Conservation (phyloP, 2,888 invertebrate genomes). For the Danaus chrysippus region DNA sequence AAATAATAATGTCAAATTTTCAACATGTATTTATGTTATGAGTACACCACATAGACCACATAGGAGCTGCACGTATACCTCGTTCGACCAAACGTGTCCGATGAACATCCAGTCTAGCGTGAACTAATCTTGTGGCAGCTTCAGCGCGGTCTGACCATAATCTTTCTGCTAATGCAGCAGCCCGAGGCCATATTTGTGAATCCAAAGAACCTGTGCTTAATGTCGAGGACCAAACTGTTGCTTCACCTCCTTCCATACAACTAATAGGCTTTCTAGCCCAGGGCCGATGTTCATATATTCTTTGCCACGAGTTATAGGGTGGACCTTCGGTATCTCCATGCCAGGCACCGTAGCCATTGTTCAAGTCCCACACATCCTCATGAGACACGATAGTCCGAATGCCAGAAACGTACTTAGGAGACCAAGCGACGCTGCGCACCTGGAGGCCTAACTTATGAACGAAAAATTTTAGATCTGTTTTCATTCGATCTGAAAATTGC, state of each 20-base stretch:
- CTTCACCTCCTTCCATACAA: conserved; percentile 85
- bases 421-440: conserved; percentile 84
- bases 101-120: conserved; percentile 82
- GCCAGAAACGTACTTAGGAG: conserved; percentile 74
- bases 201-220: conserved; percentile 84
- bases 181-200: conserved; percentile 88
- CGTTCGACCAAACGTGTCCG: conserved; percentile 79
- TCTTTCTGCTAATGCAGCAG: conserved; percentile 88
- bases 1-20: conserved; percentile 2
- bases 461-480: conserved; percentile 47
- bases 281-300: conserved; percentile 88
- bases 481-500: conserved; percentile 45
- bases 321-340: conserved; percentile 86
- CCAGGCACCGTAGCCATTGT: conserved; percentile 90
- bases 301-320: conserved; percentile 91
- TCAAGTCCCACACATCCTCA: conserved; percentile 91
- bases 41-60: conserved; percentile 87
- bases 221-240: conserved; percentile 89
- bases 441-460: conserved; percentile 49
- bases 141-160: conserved; percentile 82
- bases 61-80: conserved; percentile 81
- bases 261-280: conserved; percentile 65
- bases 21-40: conserved; percentile 83
- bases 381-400: conserved; percentile 87
- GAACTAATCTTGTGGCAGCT: conserved; percentile 73